Conservation (phyloP, 2,113 vertebrate species). For the Danio rerio region GRCz12tu NC_133190.1:9837501-9838000, state of each 20-base stretch:
- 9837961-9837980: conserved; percentile 52
- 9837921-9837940: background rate
- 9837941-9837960: conserved; percentile 61
- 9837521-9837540: conserved; percentile 26
- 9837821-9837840: conserved; percentile 29
- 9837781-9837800: background rate
- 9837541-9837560: background rate
- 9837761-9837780: background rate
- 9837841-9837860: conserved; percentile 55
- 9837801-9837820: conserved; percentile 26
- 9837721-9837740: conserved; percentile 25
- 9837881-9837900: conserved; percentile 33
- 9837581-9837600: background rate
- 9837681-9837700: conserved; percentile 27
- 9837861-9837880: conserved; percentile 56
- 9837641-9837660: conserved; percentile 12
- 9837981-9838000: conserved; percentile 19
- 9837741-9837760: conserved; percentile 21
- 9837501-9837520: too few species aligned
- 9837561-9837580: background rate
- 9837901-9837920: conserved; percentile 46
- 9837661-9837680: conserved; percentile 56
- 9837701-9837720: conserved; percentile 30
- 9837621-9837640: background rate
- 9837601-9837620: background rate